phyloP scores from a whole-genome alignment of 2,113 vertebrate genomes.

The Crotalus tigris region DNA sequence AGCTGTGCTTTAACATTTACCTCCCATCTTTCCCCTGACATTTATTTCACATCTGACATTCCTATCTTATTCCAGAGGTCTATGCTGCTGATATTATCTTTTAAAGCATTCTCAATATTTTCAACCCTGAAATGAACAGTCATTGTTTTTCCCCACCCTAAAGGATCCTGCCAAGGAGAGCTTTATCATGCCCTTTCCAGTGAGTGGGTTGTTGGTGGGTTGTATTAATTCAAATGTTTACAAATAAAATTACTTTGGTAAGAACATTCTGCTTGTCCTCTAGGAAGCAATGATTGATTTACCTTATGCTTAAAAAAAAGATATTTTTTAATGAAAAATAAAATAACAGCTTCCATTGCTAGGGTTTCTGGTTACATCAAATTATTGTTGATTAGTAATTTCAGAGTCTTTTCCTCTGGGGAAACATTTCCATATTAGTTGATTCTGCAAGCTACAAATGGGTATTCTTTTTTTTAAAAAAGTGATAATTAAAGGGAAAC shows the following conservation, averaged over 20 bases:
- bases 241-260: conserved; percentile 13
- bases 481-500: not conserved
- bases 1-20: conserved; percentile 5
- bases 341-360: not conserved
- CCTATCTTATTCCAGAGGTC: not conserved
- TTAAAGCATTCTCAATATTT: conserved; percentile 19
- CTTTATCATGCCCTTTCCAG: not conserved
- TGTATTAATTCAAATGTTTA: not conserved
- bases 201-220: not conserved
- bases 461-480: not conserved
- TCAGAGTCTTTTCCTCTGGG: not conserved
- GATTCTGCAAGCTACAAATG: not conserved
- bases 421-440: not conserved
- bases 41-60: conserved; percentile 20
- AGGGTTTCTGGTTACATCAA: not conserved
- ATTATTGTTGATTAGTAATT: not conserved
- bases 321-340: not conserved
- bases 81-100: not conserved
- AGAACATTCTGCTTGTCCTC: not conserved
- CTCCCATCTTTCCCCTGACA: not conserved
- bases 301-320: not conserved
- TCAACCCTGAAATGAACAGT: not conserved
- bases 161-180: not conserved
- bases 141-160: not conserved
- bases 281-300: not conserved